A percentile compares a stretch with the other conserved stretches of the same genome.
These are phyloP conservation scores for Hemicentrotus pulcherrimus DNA, from an alignment of 35 echinoderm and acorn worm species.

Conservation along the genomic window DNA sequence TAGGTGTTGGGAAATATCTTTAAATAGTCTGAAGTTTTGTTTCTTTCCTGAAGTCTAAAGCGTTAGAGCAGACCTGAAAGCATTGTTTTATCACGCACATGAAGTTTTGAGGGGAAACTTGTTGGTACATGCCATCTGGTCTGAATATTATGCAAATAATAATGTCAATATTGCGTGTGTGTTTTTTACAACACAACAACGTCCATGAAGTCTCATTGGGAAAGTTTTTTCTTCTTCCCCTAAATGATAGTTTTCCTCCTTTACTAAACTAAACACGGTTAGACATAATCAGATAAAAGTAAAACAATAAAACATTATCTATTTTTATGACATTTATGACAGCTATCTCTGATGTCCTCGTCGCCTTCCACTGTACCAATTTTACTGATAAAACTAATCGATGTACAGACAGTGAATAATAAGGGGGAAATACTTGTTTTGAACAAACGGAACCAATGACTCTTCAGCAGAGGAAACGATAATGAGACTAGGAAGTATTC, in stretches of 20 bases:
- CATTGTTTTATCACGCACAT: not conserved
- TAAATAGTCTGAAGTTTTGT: not conserved
- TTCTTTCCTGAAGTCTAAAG: not conserved
- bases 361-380: not conserved
- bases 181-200: no score
- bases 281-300: not conserved
- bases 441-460: slow-evolving; percentile 7
- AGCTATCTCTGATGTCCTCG: not conserved
- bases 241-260: no score
- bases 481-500: not conserved
- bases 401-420: not conserved
- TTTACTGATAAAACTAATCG: not conserved
- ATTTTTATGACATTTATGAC: not conserved
- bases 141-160: not conserved
- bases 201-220: no score
- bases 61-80: not conserved
- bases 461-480: not conserved
- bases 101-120: not conserved
- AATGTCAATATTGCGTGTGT: no score
- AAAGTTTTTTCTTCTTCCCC: no score
- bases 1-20: not conserved
- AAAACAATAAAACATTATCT: not conserved
- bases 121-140: not conserved
- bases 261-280: no score
- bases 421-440: slow-evolving; percentile 1